Evolutionary conservation across 1,140 invertebrate species (phyloP).

Genomic region (Sitophilus oryzae): DNA sequence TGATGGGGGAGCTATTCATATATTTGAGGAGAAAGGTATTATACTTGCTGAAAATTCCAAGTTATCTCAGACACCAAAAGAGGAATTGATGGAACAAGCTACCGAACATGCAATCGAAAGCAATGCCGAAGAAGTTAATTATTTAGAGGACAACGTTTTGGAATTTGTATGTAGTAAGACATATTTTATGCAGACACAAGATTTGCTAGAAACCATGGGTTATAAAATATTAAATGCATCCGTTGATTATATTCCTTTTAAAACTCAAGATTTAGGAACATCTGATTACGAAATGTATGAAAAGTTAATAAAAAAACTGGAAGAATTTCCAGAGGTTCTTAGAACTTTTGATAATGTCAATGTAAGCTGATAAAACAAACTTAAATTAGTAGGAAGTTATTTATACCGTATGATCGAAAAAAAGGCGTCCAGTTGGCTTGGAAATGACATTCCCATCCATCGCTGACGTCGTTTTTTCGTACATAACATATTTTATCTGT

Average conservation of each 20-base stretch:
- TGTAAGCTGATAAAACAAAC: conserved; percentile 29
- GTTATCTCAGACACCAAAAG: conserved; percentile 18
- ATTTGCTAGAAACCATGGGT: conserved; percentile 42
- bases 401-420: no score
- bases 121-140: conserved; percentile 57
- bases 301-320: conserved; percentile 45
- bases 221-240: conserved; percentile 47
- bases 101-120: conserved; percentile 57
- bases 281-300: conserved; percentile 42
- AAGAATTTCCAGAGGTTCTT: conserved; percentile 46
- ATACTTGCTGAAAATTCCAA: conserved; percentile 43
- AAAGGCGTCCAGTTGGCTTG: no score
- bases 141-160: conserved; percentile 43
- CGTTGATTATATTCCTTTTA: conserved; percentile 46
- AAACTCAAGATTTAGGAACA: conserved; percentile 42
- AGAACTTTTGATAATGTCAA: conserved; percentile 50
- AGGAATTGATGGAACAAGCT: conserved; percentile 48
- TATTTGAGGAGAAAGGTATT: conserved; percentile 52
- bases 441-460: no score
- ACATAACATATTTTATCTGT: no score
- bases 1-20: conserved; percentile 37
- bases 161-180: conserved; percentile 46
- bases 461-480: no score
- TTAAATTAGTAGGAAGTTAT: no score
- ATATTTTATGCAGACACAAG: conserved; percentile 37